phyloP scores from a whole-genome alignment of 2,113 vertebrate species.

The Hipposideros armiger region DNA sequence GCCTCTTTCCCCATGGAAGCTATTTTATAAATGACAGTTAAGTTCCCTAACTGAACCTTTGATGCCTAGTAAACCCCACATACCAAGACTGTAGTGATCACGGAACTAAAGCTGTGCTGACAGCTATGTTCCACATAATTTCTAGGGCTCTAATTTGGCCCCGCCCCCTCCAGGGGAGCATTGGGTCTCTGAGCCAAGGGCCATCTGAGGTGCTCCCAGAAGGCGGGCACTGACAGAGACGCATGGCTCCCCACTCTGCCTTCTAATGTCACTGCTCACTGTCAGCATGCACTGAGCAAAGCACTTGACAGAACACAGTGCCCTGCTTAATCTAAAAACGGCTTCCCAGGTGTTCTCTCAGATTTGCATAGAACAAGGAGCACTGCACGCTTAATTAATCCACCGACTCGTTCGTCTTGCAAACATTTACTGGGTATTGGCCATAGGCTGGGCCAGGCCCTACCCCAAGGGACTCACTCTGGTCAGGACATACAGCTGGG shows the following conservation, averaged over 20 bases:
- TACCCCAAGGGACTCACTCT: background rate
- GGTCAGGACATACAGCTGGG: background rate
- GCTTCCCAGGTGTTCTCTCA: background rate
- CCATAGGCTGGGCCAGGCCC: background rate
- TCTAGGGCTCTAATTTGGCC: background rate
- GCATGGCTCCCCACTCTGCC: background rate
- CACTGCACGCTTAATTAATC: background rate
- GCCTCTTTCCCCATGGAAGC: background rate
- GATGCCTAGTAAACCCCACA: background rate
- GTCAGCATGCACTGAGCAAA: background rate
- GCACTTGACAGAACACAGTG: background rate
- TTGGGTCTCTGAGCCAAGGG: background rate
- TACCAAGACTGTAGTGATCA: background rate
- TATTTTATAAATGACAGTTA: background rate
- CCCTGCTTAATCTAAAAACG: background rate
- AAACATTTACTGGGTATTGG: background rate
- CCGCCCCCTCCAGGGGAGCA: fast-evolving
- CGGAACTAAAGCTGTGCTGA: background rate
- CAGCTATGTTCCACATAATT: background rate
- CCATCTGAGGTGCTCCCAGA: background rate
- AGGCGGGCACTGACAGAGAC: background rate
- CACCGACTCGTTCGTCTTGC: background rate
- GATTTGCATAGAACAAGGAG: background rate
- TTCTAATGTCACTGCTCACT: background rate
- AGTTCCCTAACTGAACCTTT: background rate